Conservation (phyloP, 1,140 invertebrate genomes). For the Paralvinella palmiformis region DNA sequence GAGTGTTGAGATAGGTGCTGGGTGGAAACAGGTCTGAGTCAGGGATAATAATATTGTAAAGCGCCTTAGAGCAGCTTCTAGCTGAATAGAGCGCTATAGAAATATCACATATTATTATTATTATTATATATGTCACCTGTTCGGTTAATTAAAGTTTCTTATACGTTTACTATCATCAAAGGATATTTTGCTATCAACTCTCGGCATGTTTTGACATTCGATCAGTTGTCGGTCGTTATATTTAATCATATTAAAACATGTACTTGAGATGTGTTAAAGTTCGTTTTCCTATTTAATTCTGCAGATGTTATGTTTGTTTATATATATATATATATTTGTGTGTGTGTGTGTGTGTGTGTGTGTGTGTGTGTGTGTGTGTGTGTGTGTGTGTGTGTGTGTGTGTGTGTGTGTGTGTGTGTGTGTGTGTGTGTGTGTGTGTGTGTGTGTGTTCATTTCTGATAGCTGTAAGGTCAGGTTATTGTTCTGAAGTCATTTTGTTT, state of each 20-base stretch:
- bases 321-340: not conserved
- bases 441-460: not conserved
- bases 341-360: not conserved
- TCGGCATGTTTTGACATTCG: no score
- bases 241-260: not conserved
- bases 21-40: no score
- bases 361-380: not conserved
- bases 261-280: not conserved
- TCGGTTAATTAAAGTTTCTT: no score
- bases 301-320: not conserved
- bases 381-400: not conserved
- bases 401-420: not conserved
- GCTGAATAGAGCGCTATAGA: no score
- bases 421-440: not conserved
- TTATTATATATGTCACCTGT: no score
- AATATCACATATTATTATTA: no score
- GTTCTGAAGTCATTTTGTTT: slow-evolving; percentile 3
- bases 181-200: no score
- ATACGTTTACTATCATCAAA: no score
- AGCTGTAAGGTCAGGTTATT: not conserved
- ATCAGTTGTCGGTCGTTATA: no score
- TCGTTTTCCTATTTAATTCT: not conserved
- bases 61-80: no score
- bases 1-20: no score
- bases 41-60: no score